Percentiles rank a stretch among this genome's conserved stretches.
Evolutionary conservation across 2,888 invertebrate species (phyloP).

Genomic region (Nephrotoma flavescens): DNA sequence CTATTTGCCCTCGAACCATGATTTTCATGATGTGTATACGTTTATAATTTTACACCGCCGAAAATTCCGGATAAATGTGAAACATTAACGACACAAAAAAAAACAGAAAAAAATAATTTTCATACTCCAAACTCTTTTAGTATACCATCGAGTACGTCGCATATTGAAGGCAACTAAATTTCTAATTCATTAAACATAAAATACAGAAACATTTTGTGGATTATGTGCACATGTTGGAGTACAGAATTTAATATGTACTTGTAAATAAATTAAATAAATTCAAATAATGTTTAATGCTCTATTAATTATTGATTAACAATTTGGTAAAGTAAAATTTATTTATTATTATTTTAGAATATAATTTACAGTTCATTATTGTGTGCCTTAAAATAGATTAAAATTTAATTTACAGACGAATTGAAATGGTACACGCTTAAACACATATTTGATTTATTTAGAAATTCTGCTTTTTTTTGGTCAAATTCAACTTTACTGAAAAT

Average conservation of each 20-base stretch:
- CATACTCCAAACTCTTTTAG: background rate
- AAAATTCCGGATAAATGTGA: background rate
- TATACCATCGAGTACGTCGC: background rate
- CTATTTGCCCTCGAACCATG: background rate
- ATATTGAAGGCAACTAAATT: background rate
- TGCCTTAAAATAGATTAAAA: too few species aligned
- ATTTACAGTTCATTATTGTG: too few species aligned
- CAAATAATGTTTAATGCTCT: background rate
- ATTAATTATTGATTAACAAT: background rate
- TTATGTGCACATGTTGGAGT: background rate
- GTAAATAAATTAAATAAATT: background rate
- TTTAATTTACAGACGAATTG: too few species aligned
- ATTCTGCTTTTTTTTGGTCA: too few species aligned
- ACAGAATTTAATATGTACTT: background rate
- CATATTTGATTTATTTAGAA: too few species aligned
- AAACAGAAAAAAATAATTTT: background rate
- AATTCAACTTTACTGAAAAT: too few species aligned
- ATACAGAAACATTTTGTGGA: background rate
- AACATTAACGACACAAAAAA: background rate
- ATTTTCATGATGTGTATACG: background rate
- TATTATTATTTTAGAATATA: background rate
- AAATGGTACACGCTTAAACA: too few species aligned
- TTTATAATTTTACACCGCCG: background rate
- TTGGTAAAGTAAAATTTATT: background rate
- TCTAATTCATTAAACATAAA: background rate